phyloP scores from a whole-genome alignment of 2,888 invertebrate species.

The Epinotia nisella region DNA sequence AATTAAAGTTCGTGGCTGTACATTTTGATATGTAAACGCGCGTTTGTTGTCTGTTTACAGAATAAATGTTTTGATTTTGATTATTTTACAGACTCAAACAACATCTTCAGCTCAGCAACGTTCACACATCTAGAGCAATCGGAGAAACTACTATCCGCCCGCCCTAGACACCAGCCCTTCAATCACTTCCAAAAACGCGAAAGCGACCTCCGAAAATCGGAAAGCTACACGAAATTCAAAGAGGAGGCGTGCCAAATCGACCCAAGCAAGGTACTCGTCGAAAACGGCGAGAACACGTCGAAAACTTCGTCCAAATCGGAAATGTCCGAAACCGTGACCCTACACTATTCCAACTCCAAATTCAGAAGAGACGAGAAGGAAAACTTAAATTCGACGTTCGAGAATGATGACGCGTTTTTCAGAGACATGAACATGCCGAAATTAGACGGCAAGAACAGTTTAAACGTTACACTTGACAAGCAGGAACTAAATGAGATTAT shows the following conservation, averaged over 20 bases:
- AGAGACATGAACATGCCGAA: slow-evolving; percentile 71
- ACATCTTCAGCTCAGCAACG: slow-evolving; percentile 76
- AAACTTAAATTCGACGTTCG: slow-evolving; percentile 68
- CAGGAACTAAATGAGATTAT: slow-evolving; percentile 79
- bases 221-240: slow-evolving; percentile 75
- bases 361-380: slow-evolving; percentile 74
- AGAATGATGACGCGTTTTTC: slow-evolving; percentile 75
- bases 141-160: slow-evolving; percentile 68
- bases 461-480: slow-evolving; percentile 77
- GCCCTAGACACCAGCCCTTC: slow-evolving; percentile 69
- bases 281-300: slow-evolving; percentile 66
- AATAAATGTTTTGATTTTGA: no score
- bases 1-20: no score
- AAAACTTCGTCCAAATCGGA: slow-evolving; percentile 60
- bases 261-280: slow-evolving; percentile 70
- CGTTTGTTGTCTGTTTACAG: no score
- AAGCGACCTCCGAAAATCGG: slow-evolving; percentile 65
- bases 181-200: slow-evolving; percentile 72
- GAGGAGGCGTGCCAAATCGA: slow-evolving; percentile 78
- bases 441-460: slow-evolving; percentile 63
- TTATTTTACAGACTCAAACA: slow-evolving; percentile 61
- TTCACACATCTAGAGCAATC: slow-evolving; percentile 78
- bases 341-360: slow-evolving; percentile 76
- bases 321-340: slow-evolving; percentile 72
- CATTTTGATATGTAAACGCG: no score